Conservation (phyloP, 2,888 invertebrate genomes). For the Cerastis leucographa region DNA sequence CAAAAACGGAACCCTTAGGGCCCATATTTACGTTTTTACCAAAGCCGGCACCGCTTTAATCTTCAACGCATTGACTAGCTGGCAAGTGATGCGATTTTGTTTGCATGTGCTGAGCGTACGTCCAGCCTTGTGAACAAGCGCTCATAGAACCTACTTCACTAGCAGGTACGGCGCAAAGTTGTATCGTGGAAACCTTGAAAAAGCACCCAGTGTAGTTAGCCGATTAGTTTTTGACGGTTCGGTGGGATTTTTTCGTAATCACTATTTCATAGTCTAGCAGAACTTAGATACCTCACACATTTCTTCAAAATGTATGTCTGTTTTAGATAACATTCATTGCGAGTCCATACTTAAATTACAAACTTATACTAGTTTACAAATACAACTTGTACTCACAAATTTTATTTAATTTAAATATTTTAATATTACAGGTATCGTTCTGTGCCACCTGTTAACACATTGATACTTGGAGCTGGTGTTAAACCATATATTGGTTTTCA, state of each 20-base stretch:
- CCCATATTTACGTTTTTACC: not conserved
- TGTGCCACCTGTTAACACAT: constrained; percentile 94
- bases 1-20: no score
- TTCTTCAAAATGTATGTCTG: not conserved
- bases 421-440: constrained; percentile 90
- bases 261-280: not conserved
- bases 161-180: not conserved
- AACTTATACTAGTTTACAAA: no score
- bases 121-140: not conserved
- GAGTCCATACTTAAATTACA: no score
- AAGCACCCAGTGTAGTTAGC: not conserved
- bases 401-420: not conserved
- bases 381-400: no score
- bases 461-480: constrained; percentile 94
- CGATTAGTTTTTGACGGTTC: not conserved
- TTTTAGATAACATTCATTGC: not conserved
- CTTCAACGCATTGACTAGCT: no score
- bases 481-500: constrained; percentile 97
- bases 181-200: not conserved
- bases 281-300: not conserved
- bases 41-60: not conserved
- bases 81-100: not conserved
- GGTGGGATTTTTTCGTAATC: not conserved
- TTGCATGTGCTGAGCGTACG: no score
- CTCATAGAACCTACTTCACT: not conserved